These are phyloP conservation scores for Noctua janthe DNA, from an alignment of 2,888 invertebrate genomes.

Conservation along the genomic window DNA sequence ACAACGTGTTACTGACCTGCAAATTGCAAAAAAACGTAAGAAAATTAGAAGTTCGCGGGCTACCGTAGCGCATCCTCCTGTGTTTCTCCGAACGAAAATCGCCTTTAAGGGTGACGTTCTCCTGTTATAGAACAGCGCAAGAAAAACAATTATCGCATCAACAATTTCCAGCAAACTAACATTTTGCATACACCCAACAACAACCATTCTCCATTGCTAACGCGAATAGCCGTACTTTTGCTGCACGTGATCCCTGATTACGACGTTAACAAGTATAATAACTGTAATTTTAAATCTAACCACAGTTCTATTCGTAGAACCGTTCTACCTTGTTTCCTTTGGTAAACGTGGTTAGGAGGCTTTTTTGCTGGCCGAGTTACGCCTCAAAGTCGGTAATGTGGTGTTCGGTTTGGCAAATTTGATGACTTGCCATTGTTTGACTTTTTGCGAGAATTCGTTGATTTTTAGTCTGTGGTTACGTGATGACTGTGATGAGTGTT, in stretches of 20 bases:
- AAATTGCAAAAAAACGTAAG: not conserved
- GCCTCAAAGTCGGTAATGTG: conserved; percentile 55
- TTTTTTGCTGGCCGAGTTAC: conserved; percentile 63
- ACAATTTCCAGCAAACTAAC: conserved; percentile 28
- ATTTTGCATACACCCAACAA: conserved; percentile 52
- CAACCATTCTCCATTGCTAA: conserved; percentile 61
- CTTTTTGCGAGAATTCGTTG: conserved; percentile 43
- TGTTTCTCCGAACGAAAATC: not conserved
- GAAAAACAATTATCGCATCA: conserved; percentile 45
- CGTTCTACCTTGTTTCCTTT: conserved; percentile 77
- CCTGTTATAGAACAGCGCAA: not conserved
- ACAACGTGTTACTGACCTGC: not conserved
- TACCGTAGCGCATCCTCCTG: not conserved
- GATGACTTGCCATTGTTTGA: conserved; percentile 52
- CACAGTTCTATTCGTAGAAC: conserved; percentile 78
- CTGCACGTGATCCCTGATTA: conserved; percentile 74
- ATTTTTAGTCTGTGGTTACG: conserved; percentile 40
- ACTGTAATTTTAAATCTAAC: conserved; percentile 81
- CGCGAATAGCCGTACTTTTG: conserved; percentile 70
- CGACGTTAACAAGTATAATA: conserved; percentile 78
- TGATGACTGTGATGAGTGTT: conserved; percentile 3
- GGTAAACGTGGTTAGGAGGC: conserved; percentile 72
- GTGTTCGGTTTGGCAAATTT: conserved; percentile 40
- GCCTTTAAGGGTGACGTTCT: too few species aligned
- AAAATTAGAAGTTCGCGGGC: not conserved